These are phyloP conservation scores for Antechinus flavipes DNA, from an alignment of 2,113 vertebrate species.

Conservation along the genomic window DNA sequence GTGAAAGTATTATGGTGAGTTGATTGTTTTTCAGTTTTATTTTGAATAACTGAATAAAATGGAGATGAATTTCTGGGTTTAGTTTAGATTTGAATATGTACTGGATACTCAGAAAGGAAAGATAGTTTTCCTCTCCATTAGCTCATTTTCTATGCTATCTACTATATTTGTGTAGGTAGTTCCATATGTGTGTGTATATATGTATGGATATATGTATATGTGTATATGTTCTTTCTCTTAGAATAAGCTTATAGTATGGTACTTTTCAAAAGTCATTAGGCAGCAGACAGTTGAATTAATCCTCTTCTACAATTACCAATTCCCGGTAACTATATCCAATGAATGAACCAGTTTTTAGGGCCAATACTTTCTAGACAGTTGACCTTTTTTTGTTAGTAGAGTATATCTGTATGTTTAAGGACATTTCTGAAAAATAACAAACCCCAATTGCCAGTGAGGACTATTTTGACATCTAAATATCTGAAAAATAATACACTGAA, in stretches of 20 bases:
- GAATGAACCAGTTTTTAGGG: slow-evolving; percentile 15
- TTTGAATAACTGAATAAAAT: slow-evolving; percentile 52
- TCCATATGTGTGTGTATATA: too few relatives aligned
- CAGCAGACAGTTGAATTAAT: slow-evolving; percentile 57
- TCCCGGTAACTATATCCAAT: not conserved
- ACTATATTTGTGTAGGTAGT: not conserved
- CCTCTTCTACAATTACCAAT: slow-evolving; percentile 14
- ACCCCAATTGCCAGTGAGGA: not conserved
- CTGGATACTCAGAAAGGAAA: slow-evolving; percentile 33
- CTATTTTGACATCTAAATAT: not conserved
- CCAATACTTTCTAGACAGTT: slow-evolving; percentile 32
- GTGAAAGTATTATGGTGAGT: not conserved
- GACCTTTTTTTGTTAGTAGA: not conserved
- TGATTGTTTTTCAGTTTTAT: slow-evolving; percentile 13
- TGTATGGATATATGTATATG: too few relatives aligned
- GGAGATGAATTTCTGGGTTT: slow-evolving; percentile 12
- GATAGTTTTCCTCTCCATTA: slow-evolving; percentile 19
- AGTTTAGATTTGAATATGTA: not conserved
- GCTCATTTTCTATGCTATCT: not conserved
- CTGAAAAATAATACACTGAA: not conserved
- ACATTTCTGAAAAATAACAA: slow-evolving; percentile 11
- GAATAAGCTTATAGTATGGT: slow-evolving; percentile 50
- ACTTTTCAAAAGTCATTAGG: slow-evolving; percentile 52
- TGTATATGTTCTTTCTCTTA: not conserved
- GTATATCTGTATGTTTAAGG: not conserved